phyloP scores from a whole-genome alignment of 2,888 invertebrate species.

The Torymus tubicola region DNA sequence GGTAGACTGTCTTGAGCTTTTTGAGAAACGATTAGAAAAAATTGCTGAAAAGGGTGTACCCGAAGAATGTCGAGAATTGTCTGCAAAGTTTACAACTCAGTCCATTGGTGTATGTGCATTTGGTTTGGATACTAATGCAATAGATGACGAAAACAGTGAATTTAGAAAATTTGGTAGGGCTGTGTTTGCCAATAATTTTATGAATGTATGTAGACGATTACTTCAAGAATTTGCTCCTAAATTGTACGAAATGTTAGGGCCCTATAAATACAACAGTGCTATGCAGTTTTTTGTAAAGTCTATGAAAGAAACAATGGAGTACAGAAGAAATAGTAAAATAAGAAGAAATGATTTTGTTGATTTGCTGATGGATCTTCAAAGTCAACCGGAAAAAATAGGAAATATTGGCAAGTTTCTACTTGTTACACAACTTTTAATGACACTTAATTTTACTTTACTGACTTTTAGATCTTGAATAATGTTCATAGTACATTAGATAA shows the following conservation, averaged over 20 bases:
- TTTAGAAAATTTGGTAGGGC: constrained; percentile 72
- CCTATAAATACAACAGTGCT: neutral
- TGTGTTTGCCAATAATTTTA: constrained; percentile 63
- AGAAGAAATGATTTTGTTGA: constrained; percentile 76
- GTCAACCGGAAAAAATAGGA: constrained; percentile 61
- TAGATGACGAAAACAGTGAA: constrained; percentile 70
- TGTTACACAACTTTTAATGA: too few species aligned
- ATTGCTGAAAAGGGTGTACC: constrained; percentile 60
- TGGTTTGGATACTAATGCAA: constrained; percentile 74
- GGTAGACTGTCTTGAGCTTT: constrained; percentile 72
- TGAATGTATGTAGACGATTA: constrained; percentile 32
- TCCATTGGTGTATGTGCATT: constrained; percentile 77
- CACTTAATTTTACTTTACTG: too few species aligned
- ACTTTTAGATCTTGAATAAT: too few species aligned
- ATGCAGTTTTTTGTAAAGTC: too few species aligned
- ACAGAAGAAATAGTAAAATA: constrained; percentile 73
- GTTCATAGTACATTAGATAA: too few species aligned
- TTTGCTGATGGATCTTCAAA: constrained; percentile 71
- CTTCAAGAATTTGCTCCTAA: constrained; percentile 45
- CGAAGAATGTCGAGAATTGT: constrained; percentile 68
- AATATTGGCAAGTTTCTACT: constrained; percentile 30
- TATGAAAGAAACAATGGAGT: constrained; percentile 70
- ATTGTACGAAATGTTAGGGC: constrained; percentile 58
- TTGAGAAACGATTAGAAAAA: constrained; percentile 74
- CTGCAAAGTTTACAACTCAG: constrained; percentile 75